Evolutionary conservation across 2,797 vertebrate genomes (phyloP), one percentile per base, ranked within the genome.

Genomic region (Chromis chromis): DNA sequence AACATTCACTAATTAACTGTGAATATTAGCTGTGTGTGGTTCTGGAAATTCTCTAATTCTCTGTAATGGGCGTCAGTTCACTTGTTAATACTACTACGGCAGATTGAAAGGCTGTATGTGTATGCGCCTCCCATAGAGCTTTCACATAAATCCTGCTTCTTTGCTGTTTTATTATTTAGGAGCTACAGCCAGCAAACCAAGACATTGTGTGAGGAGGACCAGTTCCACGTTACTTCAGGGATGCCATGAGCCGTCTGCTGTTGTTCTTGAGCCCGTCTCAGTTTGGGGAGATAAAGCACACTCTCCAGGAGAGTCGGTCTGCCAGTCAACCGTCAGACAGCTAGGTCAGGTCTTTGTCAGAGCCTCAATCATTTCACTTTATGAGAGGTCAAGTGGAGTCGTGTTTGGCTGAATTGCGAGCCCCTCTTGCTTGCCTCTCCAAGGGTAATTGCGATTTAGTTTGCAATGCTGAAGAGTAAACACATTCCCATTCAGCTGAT

Each of bases 141-240:
- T 74, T 65, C 70, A 65, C 68, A 86, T 68, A 83, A 86, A 88
- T 88, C 81, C 82, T 19, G 33, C 1, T 58, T 83, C 79, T 86
- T 82, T 78, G 68, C 69, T 70, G 62, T 85, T 89, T 73, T 78
- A 83, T 89, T 88, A 89, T 92, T 91, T 81, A 86, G 84, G 76
- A 83, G 55, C 70, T 50, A 24, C 36, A 61, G 48, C 57, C 65
- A 49, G 79, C 55, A 61, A 55, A 75, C 69, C n/a, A 39, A 50
- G 69, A 17, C 48, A 3, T 44, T 50, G 42, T 9, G 63, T 25
- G 17, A 56, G 50, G 61, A 71, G 65, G 70, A 78, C 59, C 27
- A 6, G 76, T 70, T 56, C 53, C 69, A 46, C 57, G 13, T 55
- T 24, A 74, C 74, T 65, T 46, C 27, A 61, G 76, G 79, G 78